Conservation (phyloP, 1,140 invertebrate species). For the Drosophila simulans region DNA sequence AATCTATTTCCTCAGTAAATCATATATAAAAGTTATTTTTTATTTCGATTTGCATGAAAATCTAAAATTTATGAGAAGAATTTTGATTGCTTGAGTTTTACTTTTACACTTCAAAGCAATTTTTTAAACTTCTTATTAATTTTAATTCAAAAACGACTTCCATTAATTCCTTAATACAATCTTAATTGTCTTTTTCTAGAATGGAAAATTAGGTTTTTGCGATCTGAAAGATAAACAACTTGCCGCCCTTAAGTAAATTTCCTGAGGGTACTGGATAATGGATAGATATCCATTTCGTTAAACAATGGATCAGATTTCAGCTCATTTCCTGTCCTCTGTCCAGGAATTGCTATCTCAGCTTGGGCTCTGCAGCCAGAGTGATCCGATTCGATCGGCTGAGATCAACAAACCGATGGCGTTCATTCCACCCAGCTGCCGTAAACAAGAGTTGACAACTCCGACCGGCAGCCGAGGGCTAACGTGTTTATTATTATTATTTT, state of each 20-base stretch:
- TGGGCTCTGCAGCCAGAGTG: neutral
- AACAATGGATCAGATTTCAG: slow-evolving; percentile 5
- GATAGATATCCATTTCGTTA: slow-evolving; percentile 1
- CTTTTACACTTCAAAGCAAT: no score
- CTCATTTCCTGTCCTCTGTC: slow-evolving; percentile 17
- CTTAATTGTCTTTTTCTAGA: no score
- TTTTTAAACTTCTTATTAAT: no score
- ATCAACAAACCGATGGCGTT: slow-evolving; percentile 66
- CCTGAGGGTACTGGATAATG: neutral
- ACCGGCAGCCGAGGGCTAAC: slow-evolving; percentile 19
- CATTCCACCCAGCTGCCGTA: slow-evolving; percentile 43
- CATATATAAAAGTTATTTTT: no score
- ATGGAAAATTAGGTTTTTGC: no score
- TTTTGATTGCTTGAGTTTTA: no score
- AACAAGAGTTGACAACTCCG: slow-evolving; percentile 56
- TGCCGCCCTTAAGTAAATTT: neutral
- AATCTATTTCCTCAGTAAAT: no score
- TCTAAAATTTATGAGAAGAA: no score
- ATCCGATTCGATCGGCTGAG: slow-evolving; percentile 21
- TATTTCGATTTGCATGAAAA: no score
- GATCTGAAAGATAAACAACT: neutral
- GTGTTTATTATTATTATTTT: slow-evolving; percentile 57
- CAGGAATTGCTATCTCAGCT: slow-evolving; percentile 29
- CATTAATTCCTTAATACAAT: no score
- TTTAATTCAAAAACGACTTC: no score